Conservation (phyloP, 2,797 vertebrate genomes). For the Lagocephalus sceleratus region DNA sequence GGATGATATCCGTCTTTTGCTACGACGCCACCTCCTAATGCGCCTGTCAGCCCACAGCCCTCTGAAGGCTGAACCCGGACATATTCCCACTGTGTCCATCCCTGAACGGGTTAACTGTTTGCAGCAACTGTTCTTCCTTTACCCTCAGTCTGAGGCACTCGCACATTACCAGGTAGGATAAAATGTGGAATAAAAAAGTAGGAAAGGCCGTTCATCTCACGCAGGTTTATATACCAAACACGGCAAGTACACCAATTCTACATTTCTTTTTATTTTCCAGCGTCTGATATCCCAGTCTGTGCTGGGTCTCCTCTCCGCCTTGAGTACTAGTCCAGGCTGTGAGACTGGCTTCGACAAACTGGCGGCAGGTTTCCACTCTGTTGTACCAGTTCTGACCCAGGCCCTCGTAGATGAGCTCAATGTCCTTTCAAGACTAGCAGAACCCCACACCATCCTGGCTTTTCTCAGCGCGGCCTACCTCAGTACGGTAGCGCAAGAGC, state of each 20-base stretch:
- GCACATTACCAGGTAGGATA: constrained; percentile 76
- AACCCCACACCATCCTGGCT: constrained; percentile 75
- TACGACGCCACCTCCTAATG: constrained; percentile 84
- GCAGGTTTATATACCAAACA: no score
- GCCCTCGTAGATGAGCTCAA: constrained; percentile 86
- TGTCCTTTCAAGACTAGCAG: constrained; percentile 73
- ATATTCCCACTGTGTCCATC: constrained; percentile 44
- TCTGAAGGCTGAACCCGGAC: constrained; percentile 13
- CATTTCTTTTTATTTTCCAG: constrained; percentile 44
- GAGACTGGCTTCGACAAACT: constrained; percentile 83
- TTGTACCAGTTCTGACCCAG: constrained; percentile 72
- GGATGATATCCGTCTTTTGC: constrained; percentile 84
- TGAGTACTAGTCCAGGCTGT: constrained; percentile 67
- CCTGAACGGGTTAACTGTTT: constrained; percentile 78
- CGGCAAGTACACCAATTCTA: background rate
- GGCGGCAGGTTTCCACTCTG: constrained; percentile 68
- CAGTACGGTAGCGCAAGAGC: constrained; percentile 80
- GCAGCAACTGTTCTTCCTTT: constrained; percentile 86
- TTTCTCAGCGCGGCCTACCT: constrained; percentile 89
- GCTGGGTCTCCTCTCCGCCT: constrained; percentile 62
- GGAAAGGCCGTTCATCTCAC: no score
- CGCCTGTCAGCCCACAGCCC: constrained; percentile 62
- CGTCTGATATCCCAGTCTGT: constrained; percentile 79
- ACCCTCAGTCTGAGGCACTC: constrained; percentile 85
- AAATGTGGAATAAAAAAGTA: no score